Evolutionary conservation across 2,797 vertebrate genomes (phyloP), one percentile per base, ranked within the genome.

Genomic region (Tenualosa thibaudeaui): DNA sequence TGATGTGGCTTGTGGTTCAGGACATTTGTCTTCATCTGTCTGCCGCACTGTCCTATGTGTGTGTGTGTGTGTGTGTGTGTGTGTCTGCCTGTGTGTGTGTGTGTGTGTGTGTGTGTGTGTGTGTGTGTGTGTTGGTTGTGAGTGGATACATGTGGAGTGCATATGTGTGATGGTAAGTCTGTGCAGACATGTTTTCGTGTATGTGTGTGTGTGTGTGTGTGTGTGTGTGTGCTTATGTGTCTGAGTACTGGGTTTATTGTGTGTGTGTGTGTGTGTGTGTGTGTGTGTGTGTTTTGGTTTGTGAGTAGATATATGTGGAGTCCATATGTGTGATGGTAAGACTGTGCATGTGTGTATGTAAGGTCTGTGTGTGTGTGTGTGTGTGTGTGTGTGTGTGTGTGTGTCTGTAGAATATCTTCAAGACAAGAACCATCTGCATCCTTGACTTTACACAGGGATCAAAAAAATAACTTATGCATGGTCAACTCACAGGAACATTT

Each of bases 11-110:
- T 50, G 43, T 83, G 58, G 31, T 62, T 13, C 8, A 31, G 50
- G 60, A 43, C 50, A 43, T 84, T 78, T 75, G 83, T 84, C 83
- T 54, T 75, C 15, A 12, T 84, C 65, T 75, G 65, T 68, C 49
- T 68, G 62, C 10, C 12, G 24, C 0, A 0, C 51, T 58, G 19
- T 58, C 56, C 56, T 58, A 19, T 68, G 62, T 68, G 62, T 68
- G n/a, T 65, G 3, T 65, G 62, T n/a, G 43, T 56, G 17, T 13
- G 43, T 10, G 60, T 53, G 62, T 50, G 46, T 40, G 43, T 75
- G 82, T 22, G 43, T 83, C 9, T 49, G 40, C 50, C 9, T 26
- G n/a, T 4, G 1, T 50, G 58, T 24, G 60, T 83, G 43, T 83
- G 82, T 71, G 62, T 58, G 56, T 15, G 3, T 83, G 43, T 24